Evolutionary conservation across 2,888 invertebrate species (phyloP).

Genomic region (Leptodirus hochenwartii): DNA sequence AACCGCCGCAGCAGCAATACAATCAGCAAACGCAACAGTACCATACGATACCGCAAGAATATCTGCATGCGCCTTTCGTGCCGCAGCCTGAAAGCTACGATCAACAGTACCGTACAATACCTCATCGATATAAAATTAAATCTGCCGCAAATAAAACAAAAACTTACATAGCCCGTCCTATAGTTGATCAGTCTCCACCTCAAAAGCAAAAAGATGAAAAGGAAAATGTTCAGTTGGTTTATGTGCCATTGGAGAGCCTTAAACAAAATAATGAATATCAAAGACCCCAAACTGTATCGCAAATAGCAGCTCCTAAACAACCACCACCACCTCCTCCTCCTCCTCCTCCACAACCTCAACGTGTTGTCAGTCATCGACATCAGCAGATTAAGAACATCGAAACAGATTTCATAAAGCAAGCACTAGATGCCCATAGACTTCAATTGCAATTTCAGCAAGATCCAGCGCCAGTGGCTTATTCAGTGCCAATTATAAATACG

Average conservation of each 20-base stretch:
- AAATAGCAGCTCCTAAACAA: constrained; percentile 16
- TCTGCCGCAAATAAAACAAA: too few species aligned
- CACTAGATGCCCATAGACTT: constrained; percentile 24
- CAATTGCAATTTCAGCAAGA: constrained; percentile 23
- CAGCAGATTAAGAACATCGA: constrained; percentile 21
- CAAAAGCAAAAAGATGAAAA: constrained; percentile 13
- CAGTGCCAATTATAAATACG: constrained; percentile 6
- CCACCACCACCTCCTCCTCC: constrained; percentile 8
- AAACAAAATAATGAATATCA: constrained; percentile 24
- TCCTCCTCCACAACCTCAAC: constrained; percentile 7
- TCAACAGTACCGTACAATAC: constrained; percentile 5
- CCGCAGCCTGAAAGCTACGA: constrained; percentile 10
- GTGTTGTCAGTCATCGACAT: constrained; percentile 23
- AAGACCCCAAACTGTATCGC: constrained; percentile 22
- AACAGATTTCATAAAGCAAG: constrained; percentile 26
- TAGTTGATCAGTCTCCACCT: background rate
- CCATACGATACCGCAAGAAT: constrained; percentile 15
- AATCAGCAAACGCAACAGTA: constrained; percentile 17
- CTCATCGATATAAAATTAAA: too few species aligned
- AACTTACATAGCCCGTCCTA: too few species aligned
- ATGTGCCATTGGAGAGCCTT: constrained; percentile 63
- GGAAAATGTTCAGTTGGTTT: constrained; percentile 60
- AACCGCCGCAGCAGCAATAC: too few species aligned
- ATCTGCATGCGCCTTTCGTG: constrained; percentile 16
- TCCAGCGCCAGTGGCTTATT: constrained; percentile 14